Evolutionary conservation across 2,113 vertebrate species (phyloP).

Genomic region (Seriola rivoliana): DNA sequence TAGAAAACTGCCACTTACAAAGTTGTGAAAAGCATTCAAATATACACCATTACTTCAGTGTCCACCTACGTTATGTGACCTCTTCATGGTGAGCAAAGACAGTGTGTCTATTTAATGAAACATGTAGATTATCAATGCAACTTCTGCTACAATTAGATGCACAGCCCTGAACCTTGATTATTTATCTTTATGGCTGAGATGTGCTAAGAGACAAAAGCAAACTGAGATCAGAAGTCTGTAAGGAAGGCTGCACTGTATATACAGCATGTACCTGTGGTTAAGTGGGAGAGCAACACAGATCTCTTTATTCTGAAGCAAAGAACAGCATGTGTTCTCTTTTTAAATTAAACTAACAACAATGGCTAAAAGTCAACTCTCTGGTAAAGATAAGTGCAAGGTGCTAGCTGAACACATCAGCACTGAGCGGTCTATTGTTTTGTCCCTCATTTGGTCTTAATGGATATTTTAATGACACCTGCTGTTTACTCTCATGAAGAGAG

Average conservation of each 20-base stretch:
- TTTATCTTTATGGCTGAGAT: neutral
- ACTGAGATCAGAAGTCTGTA: neutral
- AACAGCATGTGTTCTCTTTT: neutral
- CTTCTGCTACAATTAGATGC: neutral
- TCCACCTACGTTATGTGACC: too few species aligned
- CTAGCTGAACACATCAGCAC: constrained; percentile 11
- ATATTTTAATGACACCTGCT: constrained; percentile 44
- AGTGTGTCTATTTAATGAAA: neutral
- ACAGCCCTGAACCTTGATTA: neutral
- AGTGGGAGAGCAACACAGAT: neutral
- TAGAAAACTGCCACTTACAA: too few species aligned
- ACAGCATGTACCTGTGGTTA: neutral
- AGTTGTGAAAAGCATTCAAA: too few species aligned
- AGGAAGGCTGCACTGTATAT: neutral
- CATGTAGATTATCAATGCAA: neutral
- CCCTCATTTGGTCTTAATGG: constrained; percentile 54
- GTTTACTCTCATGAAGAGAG: neutral
- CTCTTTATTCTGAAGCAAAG: neutral
- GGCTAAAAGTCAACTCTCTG: neutral
- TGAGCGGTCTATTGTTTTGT: constrained; percentile 23
- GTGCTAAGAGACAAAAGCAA: neutral
- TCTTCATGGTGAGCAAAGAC: neutral
- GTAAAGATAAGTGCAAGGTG: constrained; percentile 18
- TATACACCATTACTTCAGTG: too few species aligned
- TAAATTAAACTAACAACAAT: constrained; percentile 9